These are phyloP conservation scores for Thysanoteuthis rhombus DNA, from an alignment of 2,888 invertebrate species.

Conservation along the genomic window DNA sequence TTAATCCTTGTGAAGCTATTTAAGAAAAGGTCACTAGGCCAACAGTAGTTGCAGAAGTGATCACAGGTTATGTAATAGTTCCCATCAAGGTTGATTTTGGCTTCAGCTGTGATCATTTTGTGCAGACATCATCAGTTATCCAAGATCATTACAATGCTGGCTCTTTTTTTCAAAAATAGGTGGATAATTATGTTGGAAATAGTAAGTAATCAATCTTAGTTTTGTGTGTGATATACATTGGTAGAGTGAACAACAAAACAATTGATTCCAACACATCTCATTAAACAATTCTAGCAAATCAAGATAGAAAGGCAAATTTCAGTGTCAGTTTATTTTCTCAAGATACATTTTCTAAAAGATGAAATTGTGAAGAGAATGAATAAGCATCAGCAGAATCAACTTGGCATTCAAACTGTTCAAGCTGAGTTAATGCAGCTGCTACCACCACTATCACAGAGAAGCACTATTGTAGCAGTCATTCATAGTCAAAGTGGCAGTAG, in stretches of 20 bases:
- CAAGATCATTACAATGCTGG: neutral
- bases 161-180: neutral
- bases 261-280: too few relatives aligned
- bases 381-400: too few relatives aligned
- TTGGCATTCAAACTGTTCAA: neutral
- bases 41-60: neutral
- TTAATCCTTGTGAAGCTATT: slow-evolving; percentile 15
- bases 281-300: too few relatives aligned
- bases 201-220: neutral
- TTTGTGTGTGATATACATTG: neutral
- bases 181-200: neutral
- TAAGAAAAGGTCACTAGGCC: slow-evolving; percentile 17
- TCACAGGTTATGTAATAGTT: neutral
- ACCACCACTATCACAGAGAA: neutral
- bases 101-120: too few relatives aligned
- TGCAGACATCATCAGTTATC: neutral
- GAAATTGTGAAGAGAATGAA: too few relatives aligned
- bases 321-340: too few relatives aligned
- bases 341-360: too few relatives aligned
- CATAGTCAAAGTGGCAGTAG: neutral
- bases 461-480: neutral
- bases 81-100: neutral
- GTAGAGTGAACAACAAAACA: neutral
- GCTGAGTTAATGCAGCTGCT: neutral
- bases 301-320: too few relatives aligned